A percentile compares a stretch with the other conserved stretches of the same genome.
These are phyloP conservation scores for Troides oblongomaculatus DNA, from an alignment of 2,888 invertebrate genomes.

Conservation along the genomic window DNA sequence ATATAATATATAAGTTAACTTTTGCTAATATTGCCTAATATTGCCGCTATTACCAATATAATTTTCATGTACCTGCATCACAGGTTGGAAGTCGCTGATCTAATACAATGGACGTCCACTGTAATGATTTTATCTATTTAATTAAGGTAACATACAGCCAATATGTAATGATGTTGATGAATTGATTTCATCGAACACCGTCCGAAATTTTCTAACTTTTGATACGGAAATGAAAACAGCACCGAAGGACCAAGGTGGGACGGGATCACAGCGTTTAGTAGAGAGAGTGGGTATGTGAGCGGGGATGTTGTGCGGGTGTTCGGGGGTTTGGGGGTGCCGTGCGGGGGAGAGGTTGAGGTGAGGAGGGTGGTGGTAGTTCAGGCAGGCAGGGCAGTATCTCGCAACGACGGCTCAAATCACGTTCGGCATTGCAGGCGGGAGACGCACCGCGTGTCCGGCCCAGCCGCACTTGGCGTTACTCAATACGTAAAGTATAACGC, in stretches of 20 bases:
- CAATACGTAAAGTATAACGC: slow-evolving; percentile 17
- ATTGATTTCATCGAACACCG: not conserved
- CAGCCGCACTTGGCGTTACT: slow-evolving; percentile 35
- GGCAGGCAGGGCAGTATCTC: slow-evolving; percentile 57
- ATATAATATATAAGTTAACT: too few species aligned
- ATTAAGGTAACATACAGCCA: too few species aligned
- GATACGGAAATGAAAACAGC: not conserved
- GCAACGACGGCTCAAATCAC: slow-evolving; percentile 55
- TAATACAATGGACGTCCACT: too few species aligned
- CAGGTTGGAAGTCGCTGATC: too few species aligned
- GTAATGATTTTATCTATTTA: too few species aligned
- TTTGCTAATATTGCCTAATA: too few species aligned
- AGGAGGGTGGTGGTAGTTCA: slow-evolving; percentile 46
- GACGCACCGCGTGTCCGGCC: slow-evolving; percentile 51
- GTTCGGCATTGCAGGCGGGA: slow-evolving; percentile 62
- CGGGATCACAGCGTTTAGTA: slow-evolving; percentile 32
- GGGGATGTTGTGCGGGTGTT: slow-evolving; percentile 38
- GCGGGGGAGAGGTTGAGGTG: slow-evolving; percentile 38
- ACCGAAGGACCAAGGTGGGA: slow-evolving; percentile 34
- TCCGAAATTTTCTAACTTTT: not conserved
- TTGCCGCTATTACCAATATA: too few species aligned
- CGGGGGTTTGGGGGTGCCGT: slow-evolving; percentile 35
- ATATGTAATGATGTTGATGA: too few species aligned
- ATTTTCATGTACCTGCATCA: too few species aligned
- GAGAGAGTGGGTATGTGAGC: slow-evolving; percentile 33